Evolutionary conservation across 2,888 invertebrate genomes (phyloP).

Genomic region (Hirudinaria manillensis): DNA sequence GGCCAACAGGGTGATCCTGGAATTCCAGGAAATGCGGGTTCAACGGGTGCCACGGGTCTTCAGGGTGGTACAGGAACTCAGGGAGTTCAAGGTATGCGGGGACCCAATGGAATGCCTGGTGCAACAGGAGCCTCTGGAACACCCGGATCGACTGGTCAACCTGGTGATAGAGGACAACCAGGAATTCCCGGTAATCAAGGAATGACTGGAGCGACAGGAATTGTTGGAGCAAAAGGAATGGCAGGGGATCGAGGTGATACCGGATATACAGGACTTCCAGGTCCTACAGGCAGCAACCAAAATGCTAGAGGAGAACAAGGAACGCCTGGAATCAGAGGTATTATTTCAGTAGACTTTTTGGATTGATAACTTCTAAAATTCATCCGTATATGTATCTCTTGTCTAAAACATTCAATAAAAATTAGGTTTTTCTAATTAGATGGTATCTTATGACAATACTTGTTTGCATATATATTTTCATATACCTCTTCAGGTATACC

Average conservation of each 20-base stretch:
- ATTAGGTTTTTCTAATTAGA: neutral
- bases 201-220: slow-evolving; percentile 32
- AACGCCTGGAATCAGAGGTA: slow-evolving; percentile 27
- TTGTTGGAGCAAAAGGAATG: slow-evolving; percentile 9
- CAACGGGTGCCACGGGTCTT: slow-evolving; percentile 29
- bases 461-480: too few species aligned
- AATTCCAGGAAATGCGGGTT: slow-evolving; percentile 24
- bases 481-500: slow-evolving; percentile 23
- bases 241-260: slow-evolving; percentile 20
- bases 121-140: slow-evolving; percentile 25
- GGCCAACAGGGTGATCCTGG: slow-evolving; percentile 31
- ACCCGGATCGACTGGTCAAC: slow-evolving; percentile 51
- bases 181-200: slow-evolving; percentile 38
- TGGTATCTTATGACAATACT: neutral
- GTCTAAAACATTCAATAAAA: neutral
- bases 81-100: slow-evolving; percentile 22
- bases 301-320: slow-evolving; percentile 34
- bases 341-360: neutral
- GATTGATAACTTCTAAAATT: neutral
- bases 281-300: slow-evolving; percentile 6
- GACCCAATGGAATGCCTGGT: slow-evolving; percentile 23
- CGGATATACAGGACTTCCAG: slow-evolving; percentile 30
- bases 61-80: slow-evolving; percentile 24
- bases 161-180: slow-evolving; percentile 34
- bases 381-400: too few species aligned